These are phyloP conservation scores for Halcyon chelicuti DNA, from an alignment of 2,797 vertebrate genomes.

Conservation along the genomic window DNA sequence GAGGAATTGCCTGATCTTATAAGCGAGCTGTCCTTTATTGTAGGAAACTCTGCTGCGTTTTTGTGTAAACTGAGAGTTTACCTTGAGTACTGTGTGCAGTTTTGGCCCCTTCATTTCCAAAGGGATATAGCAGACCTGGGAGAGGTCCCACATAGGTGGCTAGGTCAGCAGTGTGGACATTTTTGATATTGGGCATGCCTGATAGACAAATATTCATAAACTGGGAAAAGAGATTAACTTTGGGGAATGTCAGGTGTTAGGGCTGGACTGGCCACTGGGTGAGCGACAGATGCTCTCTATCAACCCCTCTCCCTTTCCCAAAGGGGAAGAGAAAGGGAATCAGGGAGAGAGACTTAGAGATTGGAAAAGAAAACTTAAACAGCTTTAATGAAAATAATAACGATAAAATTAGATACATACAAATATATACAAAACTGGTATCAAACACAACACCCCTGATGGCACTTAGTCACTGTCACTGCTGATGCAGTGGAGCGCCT, in stretches of 20 bases:
- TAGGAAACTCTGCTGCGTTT: fast-evolving
- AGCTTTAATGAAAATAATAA: background rate
- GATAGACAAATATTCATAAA: background rate
- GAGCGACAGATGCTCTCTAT: background rate
- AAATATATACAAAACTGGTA: background rate
- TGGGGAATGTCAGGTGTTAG: background rate
- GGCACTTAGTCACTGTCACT: too few species aligned
- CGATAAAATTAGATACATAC: background rate
- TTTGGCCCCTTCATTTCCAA: background rate
- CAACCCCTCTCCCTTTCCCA: background rate
- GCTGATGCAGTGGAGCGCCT: too few species aligned
- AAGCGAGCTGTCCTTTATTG: background rate
- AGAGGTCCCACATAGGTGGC: fast-evolving
- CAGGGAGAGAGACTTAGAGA: background rate
- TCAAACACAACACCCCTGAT: too few species aligned
- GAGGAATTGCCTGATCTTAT: background rate
- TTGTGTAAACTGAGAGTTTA: background rate
- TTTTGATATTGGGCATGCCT: background rate
- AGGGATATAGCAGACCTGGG: background rate
- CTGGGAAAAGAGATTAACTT: background rate
- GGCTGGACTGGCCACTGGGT: background rate
- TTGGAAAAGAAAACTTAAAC: background rate
- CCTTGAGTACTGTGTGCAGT: too few species aligned
- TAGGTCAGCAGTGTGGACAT: background rate
- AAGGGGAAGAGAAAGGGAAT: background rate